A percentile compares a stretch with the other conserved stretches of the same genome.
Evolutionary conservation across 2,888 invertebrate genomes (phyloP).

Genomic region (Quadriops clusia): DNA sequence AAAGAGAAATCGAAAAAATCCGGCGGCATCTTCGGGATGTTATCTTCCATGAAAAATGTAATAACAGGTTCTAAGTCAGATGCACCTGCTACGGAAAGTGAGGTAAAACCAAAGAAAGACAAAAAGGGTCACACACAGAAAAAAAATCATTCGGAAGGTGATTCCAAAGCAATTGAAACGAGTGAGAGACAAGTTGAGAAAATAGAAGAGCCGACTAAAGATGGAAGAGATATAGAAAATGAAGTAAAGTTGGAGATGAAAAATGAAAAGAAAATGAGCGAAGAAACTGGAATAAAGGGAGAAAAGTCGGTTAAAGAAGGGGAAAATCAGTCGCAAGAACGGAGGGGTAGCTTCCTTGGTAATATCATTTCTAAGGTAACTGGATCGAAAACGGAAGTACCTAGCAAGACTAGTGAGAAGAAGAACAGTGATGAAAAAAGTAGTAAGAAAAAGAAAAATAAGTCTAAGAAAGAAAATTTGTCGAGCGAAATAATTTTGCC

Average conservation of each 20-base stretch:
- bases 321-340: slow-evolving; percentile 11
- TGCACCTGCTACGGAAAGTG: slow-evolving; percentile 4
- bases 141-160: background rate
- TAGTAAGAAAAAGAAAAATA: slow-evolving; percentile 13
- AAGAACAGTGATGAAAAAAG: slow-evolving; percentile 12
- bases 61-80: slow-evolving; percentile 18
- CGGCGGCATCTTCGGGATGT: slow-evolving; percentile 20
- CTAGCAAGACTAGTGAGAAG: slow-evolving; percentile 18
- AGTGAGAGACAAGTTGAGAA: slow-evolving; percentile 9
- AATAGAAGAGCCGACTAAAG: slow-evolving; percentile 13
- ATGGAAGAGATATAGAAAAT: too few relatives aligned
- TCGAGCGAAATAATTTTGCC: slow-evolving; percentile 5
- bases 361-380: slow-evolving; percentile 21
- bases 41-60: slow-evolving; percentile 24
- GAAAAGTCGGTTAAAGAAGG: slow-evolving; percentile 1
- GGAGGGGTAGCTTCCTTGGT: slow-evolving; percentile 20
- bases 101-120: slow-evolving; percentile 12
- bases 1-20: slow-evolving; percentile 17
- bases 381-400: slow-evolving; percentile 16
- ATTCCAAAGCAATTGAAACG: slow-evolving; percentile 2
- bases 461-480: too few relatives aligned
- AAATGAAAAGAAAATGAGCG: slow-evolving; percentile 8
- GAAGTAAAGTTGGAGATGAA: slow-evolving; percentile 10
- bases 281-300: background rate
- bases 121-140: slow-evolving; percentile 15